Evolutionary conservation across 2,888 invertebrate genomes (phyloP).

Genomic region (Petrophora chlorosata): DNA sequence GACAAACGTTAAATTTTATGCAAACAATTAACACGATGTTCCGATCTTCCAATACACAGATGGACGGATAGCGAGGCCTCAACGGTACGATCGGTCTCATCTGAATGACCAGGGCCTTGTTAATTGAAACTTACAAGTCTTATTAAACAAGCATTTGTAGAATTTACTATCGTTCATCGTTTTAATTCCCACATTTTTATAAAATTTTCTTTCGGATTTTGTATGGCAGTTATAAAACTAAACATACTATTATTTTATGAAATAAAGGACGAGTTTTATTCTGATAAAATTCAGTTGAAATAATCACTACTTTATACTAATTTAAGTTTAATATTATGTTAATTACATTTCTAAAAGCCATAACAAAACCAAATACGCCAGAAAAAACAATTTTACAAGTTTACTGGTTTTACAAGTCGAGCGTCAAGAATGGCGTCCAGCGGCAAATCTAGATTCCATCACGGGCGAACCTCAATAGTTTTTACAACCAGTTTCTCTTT

Average conservation of each 20-base stretch:
- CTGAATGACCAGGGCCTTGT: conserved; percentile 45
- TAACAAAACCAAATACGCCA: too few relatives aligned
- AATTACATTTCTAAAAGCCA: too few relatives aligned
- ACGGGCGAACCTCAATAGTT: conserved; percentile 63
- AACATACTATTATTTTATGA: too few relatives aligned
- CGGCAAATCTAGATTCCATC: conserved; percentile 59
- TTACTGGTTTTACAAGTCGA: conserved; percentile 6
- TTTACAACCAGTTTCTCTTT: conserved; percentile 69
- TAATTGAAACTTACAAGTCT: background rate
- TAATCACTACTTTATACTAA: too few relatives aligned
- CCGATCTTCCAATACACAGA: conserved; percentile 22
- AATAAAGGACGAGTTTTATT: too few relatives aligned
- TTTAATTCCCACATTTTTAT: too few relatives aligned
- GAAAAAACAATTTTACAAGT: background rate
- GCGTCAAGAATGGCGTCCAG: conserved; percentile 24
- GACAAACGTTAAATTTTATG: conserved; percentile 22
- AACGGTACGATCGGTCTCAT: conserved; percentile 45
- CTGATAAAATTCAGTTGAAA: too few relatives aligned
- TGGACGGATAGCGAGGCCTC: conserved; percentile 24
- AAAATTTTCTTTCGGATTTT: too few relatives aligned
- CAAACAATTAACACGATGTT: conserved; percentile 23
- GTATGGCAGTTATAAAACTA: too few relatives aligned
- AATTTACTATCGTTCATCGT: background rate
- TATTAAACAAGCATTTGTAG: background rate
- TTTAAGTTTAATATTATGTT: too few relatives aligned